Evolutionary conservation across 2,113 vertebrate genomes (phyloP).

Genomic region (Poeciliopsis occidentalis): DNA sequence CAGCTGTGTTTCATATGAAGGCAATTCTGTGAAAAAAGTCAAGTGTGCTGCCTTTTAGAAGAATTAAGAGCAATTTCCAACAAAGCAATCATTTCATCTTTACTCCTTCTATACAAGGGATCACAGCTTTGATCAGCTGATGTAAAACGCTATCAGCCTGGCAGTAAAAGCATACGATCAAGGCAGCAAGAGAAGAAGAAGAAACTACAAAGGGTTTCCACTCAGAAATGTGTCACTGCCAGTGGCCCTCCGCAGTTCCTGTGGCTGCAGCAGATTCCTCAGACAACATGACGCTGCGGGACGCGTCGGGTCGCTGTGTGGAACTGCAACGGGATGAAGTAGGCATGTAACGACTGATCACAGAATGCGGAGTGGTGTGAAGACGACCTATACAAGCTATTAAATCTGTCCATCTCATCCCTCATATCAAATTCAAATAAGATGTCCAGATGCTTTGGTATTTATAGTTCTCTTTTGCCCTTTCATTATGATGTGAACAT

Average conservation of each 20-base stretch:
- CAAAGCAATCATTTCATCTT: constrained; percentile 28
- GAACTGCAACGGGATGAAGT: constrained; percentile 4
- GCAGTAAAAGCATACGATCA: constrained; percentile 38
- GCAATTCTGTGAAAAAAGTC: neutral
- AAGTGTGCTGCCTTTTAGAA: neutral
- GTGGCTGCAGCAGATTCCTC: constrained; percentile 51
- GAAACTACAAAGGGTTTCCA: constrained; percentile 59
- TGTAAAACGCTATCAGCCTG: constrained; percentile 23
- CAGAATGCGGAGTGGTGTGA: neutral
- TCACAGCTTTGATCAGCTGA: constrained; percentile 28
- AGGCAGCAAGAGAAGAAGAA: constrained; percentile 40
- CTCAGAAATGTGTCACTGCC: constrained; percentile 28
- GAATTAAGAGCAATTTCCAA: neutral
- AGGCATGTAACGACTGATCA: constrained; percentile 6
- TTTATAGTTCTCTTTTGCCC: constrained; percentile 54
- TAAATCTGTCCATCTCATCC: constrained; percentile 27
- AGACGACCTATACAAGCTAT: constrained; percentile 30
- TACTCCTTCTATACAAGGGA: constrained; percentile 45
- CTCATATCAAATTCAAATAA: constrained; percentile 55
- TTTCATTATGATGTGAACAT: constrained; percentile 49
- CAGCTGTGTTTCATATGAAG: neutral
- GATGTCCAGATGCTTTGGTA: constrained; percentile 54
- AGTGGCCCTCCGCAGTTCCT: constrained; percentile 34
- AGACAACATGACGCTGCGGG: constrained; percentile 11
- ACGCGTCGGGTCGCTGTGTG: constrained; percentile 12